These are phyloP conservation scores for Magallana nippona DNA, from an alignment of 2,888 invertebrate genomes.

Conservation along the genomic window DNA sequence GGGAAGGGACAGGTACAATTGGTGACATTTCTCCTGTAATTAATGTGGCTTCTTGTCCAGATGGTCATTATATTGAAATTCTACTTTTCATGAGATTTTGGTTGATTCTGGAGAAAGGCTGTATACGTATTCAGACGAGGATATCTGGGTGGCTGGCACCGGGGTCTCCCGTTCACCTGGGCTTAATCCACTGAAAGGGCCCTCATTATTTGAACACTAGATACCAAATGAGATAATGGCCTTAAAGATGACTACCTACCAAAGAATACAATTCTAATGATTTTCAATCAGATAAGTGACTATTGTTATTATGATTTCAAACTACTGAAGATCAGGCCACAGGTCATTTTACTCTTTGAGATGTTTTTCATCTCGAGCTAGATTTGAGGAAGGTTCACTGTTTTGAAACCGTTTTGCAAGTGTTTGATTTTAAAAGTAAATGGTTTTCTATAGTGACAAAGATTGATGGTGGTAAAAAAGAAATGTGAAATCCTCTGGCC, in stretches of 20 bases:
- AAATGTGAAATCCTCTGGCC: neutral
- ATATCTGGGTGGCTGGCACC: neutral
- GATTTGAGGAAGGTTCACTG: neutral
- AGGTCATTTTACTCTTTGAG: neutral
- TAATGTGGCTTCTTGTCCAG: neutral
- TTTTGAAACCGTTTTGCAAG: neutral
- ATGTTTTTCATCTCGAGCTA: neutral
- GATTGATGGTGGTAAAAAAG: neutral
- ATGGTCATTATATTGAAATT: neutral
- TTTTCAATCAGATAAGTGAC: slow-evolving; percentile 25
- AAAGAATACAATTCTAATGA: slow-evolving; percentile 24
- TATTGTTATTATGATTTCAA: too few relatives aligned
- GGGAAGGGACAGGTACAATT: neutral
- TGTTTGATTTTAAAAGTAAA: neutral
- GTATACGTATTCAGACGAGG: neutral
- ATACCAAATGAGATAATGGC: neutral
- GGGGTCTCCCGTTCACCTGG: neutral
- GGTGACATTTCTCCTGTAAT: slow-evolving; percentile 2
- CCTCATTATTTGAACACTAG: slow-evolving; percentile 5
- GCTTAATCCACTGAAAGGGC: neutral
- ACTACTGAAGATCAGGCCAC: neutral
- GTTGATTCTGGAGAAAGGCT: neutral
- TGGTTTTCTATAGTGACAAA: neutral
- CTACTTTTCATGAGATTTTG: neutral
- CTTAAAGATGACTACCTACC: neutral